Base-by-base conservation (phyloP, 1,140 invertebrate species). In the Papilio polyxenes region DNA sequence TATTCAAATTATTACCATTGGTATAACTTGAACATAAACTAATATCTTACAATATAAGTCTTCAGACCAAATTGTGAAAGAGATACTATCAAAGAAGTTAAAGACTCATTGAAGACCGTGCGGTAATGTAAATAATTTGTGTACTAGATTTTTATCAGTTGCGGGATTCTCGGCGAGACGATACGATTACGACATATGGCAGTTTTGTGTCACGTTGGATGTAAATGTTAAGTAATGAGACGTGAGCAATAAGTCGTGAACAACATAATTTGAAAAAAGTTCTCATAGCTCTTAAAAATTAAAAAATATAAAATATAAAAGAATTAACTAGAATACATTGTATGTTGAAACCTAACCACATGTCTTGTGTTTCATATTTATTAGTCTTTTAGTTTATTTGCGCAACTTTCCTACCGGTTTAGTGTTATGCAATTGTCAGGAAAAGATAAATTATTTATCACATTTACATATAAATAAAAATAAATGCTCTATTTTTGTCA, bases 141-240 rank as follows among this genome's bases (percentile, higher is more conserved):
- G 75, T 76, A 49, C 48, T 53, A 23, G 44, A 76, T 76, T 31
- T 76, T 23, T 76, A 76, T 76, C 75, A 76, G 75, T 20, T 31
- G 75, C 44, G 72, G 72, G 75, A 76, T 49, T 49, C 44, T 49
- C 48, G 15, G 31, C 9, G 75, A 11, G 75, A 76, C 49, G 75
- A 51, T 51, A 76, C 75, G 49, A 53, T 76, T 76, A 76, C 75
- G 75, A 76, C 75, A 76, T 49, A 49, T 53, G 44, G 53, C 75
- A 76, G 44, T 76, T 76, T 53, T 51, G 49, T 75, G 69, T 75
- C 51, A 53, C 51, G 51, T 53, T 49, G 20, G 48, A 53, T 49
- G n/a, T 76, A 76, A 75, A 76, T 53, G 49, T 76, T 76, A 76
- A 31, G 75, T 76, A 76, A 76, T 76, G n/a, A 51, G 48, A 53